phyloP scores from a whole-genome alignment of 1,140 invertebrate genomes.

The Argopecten irradians region DNA sequence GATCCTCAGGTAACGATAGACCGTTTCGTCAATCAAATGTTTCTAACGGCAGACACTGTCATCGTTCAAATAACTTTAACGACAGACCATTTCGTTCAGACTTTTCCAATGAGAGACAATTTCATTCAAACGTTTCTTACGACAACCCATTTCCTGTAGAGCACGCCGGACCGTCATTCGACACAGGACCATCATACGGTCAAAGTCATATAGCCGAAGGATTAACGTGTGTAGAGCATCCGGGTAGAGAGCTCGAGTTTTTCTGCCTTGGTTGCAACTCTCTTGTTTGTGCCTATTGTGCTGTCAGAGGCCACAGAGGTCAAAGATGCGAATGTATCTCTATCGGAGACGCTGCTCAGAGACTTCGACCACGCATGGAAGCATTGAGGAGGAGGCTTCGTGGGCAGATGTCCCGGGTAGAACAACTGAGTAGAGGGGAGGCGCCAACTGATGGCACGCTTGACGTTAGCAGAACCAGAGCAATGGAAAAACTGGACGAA shows the following conservation, averaged over 20 bases:
- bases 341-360: slow-evolving; percentile 49
- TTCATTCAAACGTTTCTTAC: background rate
- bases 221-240: slow-evolving; percentile 50
- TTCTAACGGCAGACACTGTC: background rate
- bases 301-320: slow-evolving; percentile 51
- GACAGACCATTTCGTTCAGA: background rate
- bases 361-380: slow-evolving; percentile 48
- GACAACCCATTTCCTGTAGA: background rate
- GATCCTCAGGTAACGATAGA: background rate
- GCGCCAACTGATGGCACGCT: slow-evolving; percentile 33
- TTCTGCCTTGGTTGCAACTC: slow-evolving; percentile 50
- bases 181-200: background rate
- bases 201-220: background rate
- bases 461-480: slow-evolving; percentile 46
- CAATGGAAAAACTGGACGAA: slow-evolving; percentile 49
- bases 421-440: slow-evolving; percentile 43
- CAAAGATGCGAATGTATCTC: slow-evolving; percentile 54
- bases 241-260: slow-evolving; percentile 50
- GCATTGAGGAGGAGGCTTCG: slow-evolving; percentile 46
- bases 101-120: no score
- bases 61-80: background rate
- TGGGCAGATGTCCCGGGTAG: slow-evolving; percentile 47
- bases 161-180: background rate
- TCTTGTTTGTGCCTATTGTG: slow-evolving; percentile 54
- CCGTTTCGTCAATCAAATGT: background rate